Percentiles rank a stretch among this genome's conserved stretches.
These are phyloP conservation scores for Trichoplusia ni DNA, from an alignment of 1,140 invertebrate genomes.

Conservation along the genomic window DNA sequence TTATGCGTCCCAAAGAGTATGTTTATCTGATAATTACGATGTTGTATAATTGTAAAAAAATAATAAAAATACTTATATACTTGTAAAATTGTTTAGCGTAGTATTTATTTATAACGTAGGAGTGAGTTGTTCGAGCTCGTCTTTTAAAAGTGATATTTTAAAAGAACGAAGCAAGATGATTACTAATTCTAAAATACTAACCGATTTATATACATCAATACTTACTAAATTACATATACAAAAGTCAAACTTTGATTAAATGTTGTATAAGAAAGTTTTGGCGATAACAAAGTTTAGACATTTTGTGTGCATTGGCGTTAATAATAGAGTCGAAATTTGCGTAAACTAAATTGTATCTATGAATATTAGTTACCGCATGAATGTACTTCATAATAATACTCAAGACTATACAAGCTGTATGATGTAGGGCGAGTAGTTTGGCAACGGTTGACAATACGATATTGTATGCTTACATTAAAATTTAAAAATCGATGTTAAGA, in stretches of 20 bases:
- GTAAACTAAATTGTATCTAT: slow-evolving; percentile 31
- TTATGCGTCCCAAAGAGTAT: slow-evolving; percentile 76
- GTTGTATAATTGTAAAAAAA: slow-evolving; percentile 79
- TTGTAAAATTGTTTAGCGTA: slow-evolving; percentile 77
- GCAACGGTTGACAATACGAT: slow-evolving; percentile 78
- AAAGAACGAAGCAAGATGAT: slow-evolving; percentile 68
- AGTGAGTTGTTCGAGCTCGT: slow-evolving; percentile 53
- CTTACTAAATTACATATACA: slow-evolving; percentile 47
- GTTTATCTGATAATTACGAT: slow-evolving; percentile 67
- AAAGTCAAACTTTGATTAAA: slow-evolving; percentile 74
- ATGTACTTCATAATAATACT: slow-evolving; percentile 38
- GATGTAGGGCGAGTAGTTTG: slow-evolving; percentile 73
- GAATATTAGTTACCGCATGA: slow-evolving; percentile 44
- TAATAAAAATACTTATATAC: slow-evolving; percentile 72
- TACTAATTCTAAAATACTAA: slow-evolving; percentile 38
- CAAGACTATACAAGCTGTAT: slow-evolving; percentile 49
- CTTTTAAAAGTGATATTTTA: slow-evolving; percentile 77
- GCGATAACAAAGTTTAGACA: slow-evolving; percentile 66
- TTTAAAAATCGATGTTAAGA: slow-evolving; percentile 39
- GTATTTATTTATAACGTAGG: slow-evolving; percentile 74
- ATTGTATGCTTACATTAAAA: slow-evolving; percentile 67
- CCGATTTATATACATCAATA: slow-evolving; percentile 31
- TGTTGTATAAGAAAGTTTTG: slow-evolving; percentile 30
- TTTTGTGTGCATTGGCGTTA: slow-evolving; percentile 61
- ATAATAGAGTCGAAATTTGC: slow-evolving; percentile 22